Conservation (phyloP, 2,113 vertebrate species). For the Pelecanoides urinatrix region DNA sequence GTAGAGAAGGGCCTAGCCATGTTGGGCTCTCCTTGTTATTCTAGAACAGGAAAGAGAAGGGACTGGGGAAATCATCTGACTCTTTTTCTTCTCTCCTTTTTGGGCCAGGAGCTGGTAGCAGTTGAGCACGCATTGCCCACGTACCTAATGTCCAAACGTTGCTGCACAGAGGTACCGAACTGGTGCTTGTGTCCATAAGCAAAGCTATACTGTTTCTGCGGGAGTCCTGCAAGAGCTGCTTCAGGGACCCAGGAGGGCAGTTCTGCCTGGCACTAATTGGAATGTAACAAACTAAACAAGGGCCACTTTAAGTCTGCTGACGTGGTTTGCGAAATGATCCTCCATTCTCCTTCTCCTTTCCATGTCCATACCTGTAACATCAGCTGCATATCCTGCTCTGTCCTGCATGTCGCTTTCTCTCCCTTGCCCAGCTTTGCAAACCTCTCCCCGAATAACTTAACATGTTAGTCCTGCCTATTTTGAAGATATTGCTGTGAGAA, state of each 20-base stretch:
- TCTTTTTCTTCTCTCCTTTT: not conserved
- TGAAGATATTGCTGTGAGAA: not conserved
- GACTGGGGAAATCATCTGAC: not conserved
- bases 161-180: not conserved
- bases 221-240: not conserved
- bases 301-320: not conserved
- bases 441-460: not conserved
- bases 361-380: not conserved
- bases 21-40: not conserved
- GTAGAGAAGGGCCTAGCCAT: not conserved
- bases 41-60: not conserved
- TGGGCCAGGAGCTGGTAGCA: slow-evolving; percentile 36
- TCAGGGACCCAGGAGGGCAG: not conserved
- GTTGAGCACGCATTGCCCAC: slow-evolving; percentile 3
- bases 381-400: slow-evolving; percentile 19
- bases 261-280: slow-evolving; percentile 12
- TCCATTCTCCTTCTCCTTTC: not conserved
- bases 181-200: not conserved
- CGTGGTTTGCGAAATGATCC: not conserved
- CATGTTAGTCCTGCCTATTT: not conserved
- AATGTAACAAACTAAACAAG: not conserved
- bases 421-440: not conserved
- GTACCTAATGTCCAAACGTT: not conserved
- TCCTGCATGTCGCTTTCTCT: slow-evolving; percentile 7
- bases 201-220: not conserved